Base-by-base conservation (phyloP, 2,888 invertebrate species). In the Cephus rjabovi region DNA sequence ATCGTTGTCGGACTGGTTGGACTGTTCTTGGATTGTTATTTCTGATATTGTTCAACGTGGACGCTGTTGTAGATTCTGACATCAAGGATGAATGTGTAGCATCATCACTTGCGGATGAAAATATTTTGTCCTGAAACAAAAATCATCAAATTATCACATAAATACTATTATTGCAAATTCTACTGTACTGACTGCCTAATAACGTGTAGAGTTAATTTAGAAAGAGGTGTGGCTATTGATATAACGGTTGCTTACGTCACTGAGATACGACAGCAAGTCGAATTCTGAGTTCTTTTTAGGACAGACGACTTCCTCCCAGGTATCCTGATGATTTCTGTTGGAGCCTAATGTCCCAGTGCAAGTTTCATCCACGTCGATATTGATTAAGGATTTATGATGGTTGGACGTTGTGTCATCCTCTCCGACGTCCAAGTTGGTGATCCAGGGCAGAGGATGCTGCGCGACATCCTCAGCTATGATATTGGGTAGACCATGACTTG, bases 221-320 rank as follows among this genome's bases (percentile, higher is more conserved):
- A 9, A 56, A 56, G 9, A 2, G 15, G 23, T 23, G 15, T 56
- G 56, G 56, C 56, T 56, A 56, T 56, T 56, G 56, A 56, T 56
- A 56, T 56, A 56, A 56, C 56, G 56, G 56, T 1, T 79, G 88
- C 90, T 88, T 84, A 92, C 92, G 80, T 91, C 91, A 76, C 88
- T 89, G 74, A 92, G 87, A 80, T 91, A 92, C 15, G 92, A 90
- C 76, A 92, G 81, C 75, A 92, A 81, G 83, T 92, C 91, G 76
- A 92, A 92, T n/a, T 56, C 23, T 23, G 56, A 15, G 9, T 56
- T 56, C 23, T 23, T 56, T 56, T 56, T 6, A 23, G 56, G 56
- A 56, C 9, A 15, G 4, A 23, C 9, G 23, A 23, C 23, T 23
- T 56, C 23, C 23, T 56, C 3, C 23, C 56, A 56, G 56, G 23